Evolutionary conservation across 2,888 invertebrate genomes (phyloP).

Genomic region (Dexiosoma caninum): DNA sequence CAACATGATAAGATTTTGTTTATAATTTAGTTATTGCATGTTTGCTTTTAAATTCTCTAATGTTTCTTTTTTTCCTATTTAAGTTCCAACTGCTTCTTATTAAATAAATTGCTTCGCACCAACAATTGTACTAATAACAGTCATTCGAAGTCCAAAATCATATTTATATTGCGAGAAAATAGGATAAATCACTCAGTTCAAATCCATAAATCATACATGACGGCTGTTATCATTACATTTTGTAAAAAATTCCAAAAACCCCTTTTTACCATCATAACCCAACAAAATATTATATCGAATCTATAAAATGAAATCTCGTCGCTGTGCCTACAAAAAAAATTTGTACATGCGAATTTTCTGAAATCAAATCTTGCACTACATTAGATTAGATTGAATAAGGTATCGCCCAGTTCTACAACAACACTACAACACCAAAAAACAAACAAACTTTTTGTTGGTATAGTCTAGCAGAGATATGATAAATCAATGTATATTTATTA

Average conservation of each 20-base stretch:
- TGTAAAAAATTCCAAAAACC: neutral
- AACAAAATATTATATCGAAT: neutral
- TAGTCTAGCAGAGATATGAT: too few relatives aligned
- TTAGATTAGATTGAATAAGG: too few relatives aligned
- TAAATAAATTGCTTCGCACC: constrained; percentile 11
- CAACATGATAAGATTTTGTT: too few relatives aligned
- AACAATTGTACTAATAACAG: constrained; percentile 60
- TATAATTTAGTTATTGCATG: constrained; percentile 6
- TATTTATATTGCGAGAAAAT: neutral
- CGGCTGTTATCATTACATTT: constrained; percentile 54
- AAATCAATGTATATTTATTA: too few relatives aligned
- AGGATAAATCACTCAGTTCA: neutral
- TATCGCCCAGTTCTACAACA: too few relatives aligned
- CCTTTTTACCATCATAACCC: neutral
- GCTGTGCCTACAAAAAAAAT: neutral
- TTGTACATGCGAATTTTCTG: neutral
- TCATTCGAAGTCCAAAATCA: constrained; percentile 34
- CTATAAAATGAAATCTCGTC: neutral
- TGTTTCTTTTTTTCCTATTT: neutral
- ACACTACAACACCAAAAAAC: too few relatives aligned
- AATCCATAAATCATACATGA: constrained; percentile 6
- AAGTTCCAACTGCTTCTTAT: neutral
- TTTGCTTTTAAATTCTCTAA: neutral
- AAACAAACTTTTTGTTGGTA: too few relatives aligned
- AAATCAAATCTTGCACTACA: too few relatives aligned